Base-by-base conservation (phyloP, 1,140 invertebrate genomes). In the Rhopalosiphum padi region DNA sequence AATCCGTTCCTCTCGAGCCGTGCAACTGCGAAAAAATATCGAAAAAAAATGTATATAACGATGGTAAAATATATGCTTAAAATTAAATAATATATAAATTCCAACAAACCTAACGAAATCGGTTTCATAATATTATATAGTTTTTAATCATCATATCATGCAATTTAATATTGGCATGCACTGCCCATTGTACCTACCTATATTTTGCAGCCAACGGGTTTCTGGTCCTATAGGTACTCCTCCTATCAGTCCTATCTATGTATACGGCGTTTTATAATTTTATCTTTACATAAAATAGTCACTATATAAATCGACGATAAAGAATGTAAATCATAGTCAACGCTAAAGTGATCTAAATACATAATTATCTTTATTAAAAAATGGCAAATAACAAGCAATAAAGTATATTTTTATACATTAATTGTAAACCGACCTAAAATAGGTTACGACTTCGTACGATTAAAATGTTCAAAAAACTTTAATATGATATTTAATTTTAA, bases 1-100 rank as follows among this genome's bases (percentile, higher is more conserved):
- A 89, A 87, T 87, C 30, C 30, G 86, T 87, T 87, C 46, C 30
- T 89, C 48, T 89, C 87, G 87, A 51, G 48, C 3, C 15, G 48
- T 21, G 25, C 60, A n/a, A 51, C 2, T 7, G 7, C 48, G 48
- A 53, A 89, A 23, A 53, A 77, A 77, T 18, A 77, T n/a, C 30
- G 30, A n/a, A n/a, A 77, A 77, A 60, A 77, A 77, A 77, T 18
- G 48, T n/a, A n/a, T 77, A 77, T 18, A 77, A 35, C 60, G 60
- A 77, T 77, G 60, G 18, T n/a, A 77, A 77, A 77, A 68, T 68
- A 68, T n/a, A 77, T 77, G 30, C 60, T 77, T n/a, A n/a, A 77
- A 77, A 77, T 77, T n/a, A 77, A 77, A 77, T 77, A 77, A 77
- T 77, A 18, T 6, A 77, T 35, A 5, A 35, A 77, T 77, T n/a